Conservation (phyloP, 2,797 vertebrate genomes). For the Melanotaenia pygmaea region DNA sequence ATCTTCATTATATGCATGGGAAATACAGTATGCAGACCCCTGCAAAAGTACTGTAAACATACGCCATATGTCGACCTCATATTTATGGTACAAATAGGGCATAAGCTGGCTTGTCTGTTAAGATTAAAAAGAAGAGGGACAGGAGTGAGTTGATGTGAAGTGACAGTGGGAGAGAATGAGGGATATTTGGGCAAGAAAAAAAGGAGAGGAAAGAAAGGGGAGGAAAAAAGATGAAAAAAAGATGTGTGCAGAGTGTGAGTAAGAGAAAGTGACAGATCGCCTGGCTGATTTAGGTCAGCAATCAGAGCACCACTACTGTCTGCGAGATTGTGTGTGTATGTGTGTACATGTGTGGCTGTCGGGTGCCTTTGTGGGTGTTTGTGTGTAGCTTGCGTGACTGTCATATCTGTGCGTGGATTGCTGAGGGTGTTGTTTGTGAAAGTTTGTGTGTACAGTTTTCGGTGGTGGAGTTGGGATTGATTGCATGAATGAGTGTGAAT, state of each 20-base stretch:
- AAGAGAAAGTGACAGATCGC: slow-evolving; percentile 84
- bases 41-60: not conserved
- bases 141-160: slow-evolving; percentile 61
- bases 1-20: slow-evolving; percentile 22
- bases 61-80: slow-evolving; percentile 15
- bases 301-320: slow-evolving; percentile 75
- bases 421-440: slow-evolving; percentile 34
- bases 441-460: slow-evolving; percentile 16
- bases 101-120: slow-evolving; percentile 30
- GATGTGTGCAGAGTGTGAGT: slow-evolving; percentile 80
- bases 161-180: slow-evolving; percentile 52
- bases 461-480: slow-evolving; percentile 36
- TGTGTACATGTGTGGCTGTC: slow-evolving; percentile 16
- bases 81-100: slow-evolving; percentile 36
- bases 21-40: not conserved
- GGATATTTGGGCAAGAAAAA: slow-evolving; percentile 52
- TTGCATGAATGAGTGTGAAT: slow-evolving; percentile 68
- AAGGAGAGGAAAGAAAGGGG: slow-evolving; percentile 34
- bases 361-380: slow-evolving; percentile 26
- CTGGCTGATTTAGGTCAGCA: slow-evolving; percentile 82
- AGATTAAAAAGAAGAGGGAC: slow-evolving; percentile 35
- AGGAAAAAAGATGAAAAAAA: slow-evolving; percentile 44
- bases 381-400: slow-evolving; percentile 37
- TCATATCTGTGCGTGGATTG: slow-evolving; percentile 31
- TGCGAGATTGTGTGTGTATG: slow-evolving; percentile 58